Percentiles rank a stretch among this genome's conserved stretches.
Conservation (phyloP, 2,888 invertebrate species). For the Zootermopsis nevadensis region DNA sequence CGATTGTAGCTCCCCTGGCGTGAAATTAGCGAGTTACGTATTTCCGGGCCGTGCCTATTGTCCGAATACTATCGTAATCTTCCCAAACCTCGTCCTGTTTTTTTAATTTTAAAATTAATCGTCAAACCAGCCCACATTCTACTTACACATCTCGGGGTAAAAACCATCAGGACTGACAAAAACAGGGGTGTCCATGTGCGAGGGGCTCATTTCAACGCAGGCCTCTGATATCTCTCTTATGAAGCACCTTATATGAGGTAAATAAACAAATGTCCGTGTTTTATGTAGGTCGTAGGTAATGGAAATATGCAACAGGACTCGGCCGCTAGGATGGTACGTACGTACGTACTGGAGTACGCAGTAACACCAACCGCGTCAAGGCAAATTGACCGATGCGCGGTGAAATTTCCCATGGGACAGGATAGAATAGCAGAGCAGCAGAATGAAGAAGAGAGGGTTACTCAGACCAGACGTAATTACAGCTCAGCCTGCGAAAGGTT, state of each 20-base stretch:
- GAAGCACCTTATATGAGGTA: background rate
- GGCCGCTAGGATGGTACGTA: background rate
- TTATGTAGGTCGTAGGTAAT: background rate
- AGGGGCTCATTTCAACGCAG: no score
- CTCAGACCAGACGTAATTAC: background rate
- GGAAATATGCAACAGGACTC: background rate
- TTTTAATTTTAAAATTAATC: no score
- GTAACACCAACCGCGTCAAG: constrained; percentile 45
- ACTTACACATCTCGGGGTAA: no score
- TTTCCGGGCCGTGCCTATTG: no score
- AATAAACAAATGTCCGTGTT: background rate
- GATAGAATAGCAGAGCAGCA: constrained; percentile 29
- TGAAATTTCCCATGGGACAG: constrained; percentile 45
- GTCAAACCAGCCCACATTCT: no score
- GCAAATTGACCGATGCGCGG: constrained; percentile 51
- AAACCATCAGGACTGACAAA: no score
- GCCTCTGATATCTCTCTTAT: no score
- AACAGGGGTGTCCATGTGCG: no score
- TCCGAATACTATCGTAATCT: no score
- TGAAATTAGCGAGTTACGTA: no score
- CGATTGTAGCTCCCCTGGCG: no score
- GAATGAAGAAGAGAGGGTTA: constrained; percentile 9
- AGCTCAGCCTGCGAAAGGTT: background rate
- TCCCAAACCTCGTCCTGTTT: no score
- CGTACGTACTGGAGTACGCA: background rate